These are phyloP conservation scores for Garrulus glandarius DNA, from an alignment of 2,797 vertebrate genomes.

Conservation along the genomic window DNA sequence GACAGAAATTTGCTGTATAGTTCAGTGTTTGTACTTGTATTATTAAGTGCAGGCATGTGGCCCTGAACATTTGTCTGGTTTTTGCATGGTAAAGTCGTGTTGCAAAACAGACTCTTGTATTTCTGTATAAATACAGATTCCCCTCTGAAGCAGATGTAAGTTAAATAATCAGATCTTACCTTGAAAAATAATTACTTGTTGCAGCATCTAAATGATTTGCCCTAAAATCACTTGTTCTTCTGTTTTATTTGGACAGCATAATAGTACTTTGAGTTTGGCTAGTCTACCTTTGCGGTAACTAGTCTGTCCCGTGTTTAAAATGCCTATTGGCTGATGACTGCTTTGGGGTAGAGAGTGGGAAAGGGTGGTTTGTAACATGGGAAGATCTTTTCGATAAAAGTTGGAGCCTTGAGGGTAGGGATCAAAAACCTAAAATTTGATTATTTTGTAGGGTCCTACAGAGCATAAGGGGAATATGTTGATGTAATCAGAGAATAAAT, in stretches of 20 bases:
- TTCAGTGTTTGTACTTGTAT: not conserved
- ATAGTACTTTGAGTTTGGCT: not conserved
- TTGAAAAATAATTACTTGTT: not conserved
- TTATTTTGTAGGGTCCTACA: not conserved
- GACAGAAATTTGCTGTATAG: not conserved
- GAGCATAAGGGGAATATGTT: not conserved
- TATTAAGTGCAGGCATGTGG: not conserved
- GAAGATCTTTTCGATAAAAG: not conserved
- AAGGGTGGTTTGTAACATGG: not conserved
- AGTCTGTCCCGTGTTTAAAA: not conserved
- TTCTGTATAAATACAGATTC: not conserved
- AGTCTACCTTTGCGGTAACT: not conserved
- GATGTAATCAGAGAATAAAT: not conserved
- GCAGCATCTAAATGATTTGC: not conserved
- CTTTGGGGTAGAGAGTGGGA: not conserved
- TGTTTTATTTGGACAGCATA: not conserved
- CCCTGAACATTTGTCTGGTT: not conserved
- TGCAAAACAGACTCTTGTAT: not conserved
- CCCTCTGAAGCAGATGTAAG: not conserved
- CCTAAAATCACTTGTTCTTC: not conserved
- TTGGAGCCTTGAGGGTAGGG: not conserved
- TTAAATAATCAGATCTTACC: not conserved
- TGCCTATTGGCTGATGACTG: not conserved
- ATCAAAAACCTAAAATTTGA: not conserved
- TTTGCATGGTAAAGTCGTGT: not conserved